These are phyloP conservation scores for Coregonus suidteri DNA, from an alignment of 2,797 vertebrate genomes.

Conservation along the genomic window DNA sequence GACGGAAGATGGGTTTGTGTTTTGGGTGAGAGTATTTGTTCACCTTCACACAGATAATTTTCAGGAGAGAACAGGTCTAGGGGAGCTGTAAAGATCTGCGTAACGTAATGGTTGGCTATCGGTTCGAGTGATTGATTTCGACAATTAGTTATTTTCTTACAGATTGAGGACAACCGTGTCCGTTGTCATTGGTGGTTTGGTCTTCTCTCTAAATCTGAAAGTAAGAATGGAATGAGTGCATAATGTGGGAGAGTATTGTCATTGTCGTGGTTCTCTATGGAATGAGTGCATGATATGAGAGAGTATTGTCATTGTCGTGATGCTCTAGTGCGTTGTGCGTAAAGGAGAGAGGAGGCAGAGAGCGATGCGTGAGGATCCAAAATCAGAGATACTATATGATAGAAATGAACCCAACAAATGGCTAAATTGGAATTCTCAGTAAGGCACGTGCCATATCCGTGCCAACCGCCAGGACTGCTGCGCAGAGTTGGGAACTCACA, in stretches of 20 bases:
- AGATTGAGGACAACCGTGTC: background rate
- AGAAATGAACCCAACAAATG: background rate
- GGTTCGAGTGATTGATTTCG: background rate
- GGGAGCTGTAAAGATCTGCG: background rate
- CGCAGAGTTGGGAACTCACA: constrained; percentile 30
- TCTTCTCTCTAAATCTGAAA: background rate
- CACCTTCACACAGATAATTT: background rate
- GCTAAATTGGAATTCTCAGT: constrained; percentile 7
- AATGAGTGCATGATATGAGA: background rate
- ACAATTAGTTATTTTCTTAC: background rate
- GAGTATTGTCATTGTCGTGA: background rate
- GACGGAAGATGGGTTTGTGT: constrained; percentile 5
- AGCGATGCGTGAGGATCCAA: background rate
- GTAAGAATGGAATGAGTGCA: too few relatives aligned
- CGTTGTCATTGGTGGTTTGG: background rate
- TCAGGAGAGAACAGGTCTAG: background rate
- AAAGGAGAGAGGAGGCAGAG: background rate
- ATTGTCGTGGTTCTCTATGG: background rate
- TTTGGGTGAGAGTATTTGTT: background rate
- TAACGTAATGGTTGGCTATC: background rate
- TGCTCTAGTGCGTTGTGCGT: background rate
- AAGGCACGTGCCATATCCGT: constrained; percentile 26
- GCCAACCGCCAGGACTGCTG: constrained; percentile 29
- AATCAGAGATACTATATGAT: background rate
- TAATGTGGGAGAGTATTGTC: too few relatives aligned